These are phyloP conservation scores for Noctuana brunneofusca DNA, from an alignment of 2,888 invertebrate genomes.

Conservation along the genomic window DNA sequence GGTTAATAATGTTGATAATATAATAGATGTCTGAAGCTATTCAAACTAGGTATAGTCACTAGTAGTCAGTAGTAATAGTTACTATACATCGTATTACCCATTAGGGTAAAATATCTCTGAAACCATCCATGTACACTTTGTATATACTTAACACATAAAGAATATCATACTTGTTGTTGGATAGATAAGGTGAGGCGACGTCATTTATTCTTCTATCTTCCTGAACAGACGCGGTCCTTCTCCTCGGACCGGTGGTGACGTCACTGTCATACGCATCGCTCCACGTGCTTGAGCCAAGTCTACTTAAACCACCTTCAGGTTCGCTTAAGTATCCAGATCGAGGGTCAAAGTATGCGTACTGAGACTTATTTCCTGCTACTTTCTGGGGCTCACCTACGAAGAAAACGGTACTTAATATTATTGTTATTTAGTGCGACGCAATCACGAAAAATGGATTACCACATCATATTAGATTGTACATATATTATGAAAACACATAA, in stretches of 20 bases:
- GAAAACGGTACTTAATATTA: background rate
- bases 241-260: constrained; percentile 62
- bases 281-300: constrained; percentile 65
- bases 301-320: constrained; percentile 71
- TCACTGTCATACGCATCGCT: constrained; percentile 78
- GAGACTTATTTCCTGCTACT: constrained; percentile 65
- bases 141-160: no score
- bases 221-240: constrained; percentile 74
- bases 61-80: no score
- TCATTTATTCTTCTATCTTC: constrained; percentile 68
- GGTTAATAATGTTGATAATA: no score
- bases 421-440: no score
- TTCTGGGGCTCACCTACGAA: constrained; percentile 64
- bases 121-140: no score
- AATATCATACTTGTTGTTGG: constrained; percentile 70
- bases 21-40: no score
- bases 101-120: no score
- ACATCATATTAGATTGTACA: no score
- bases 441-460: no score
- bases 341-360: constrained; percentile 80
- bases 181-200: constrained; percentile 58
- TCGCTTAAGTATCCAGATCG: constrained; percentile 79
- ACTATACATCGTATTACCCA: no score
- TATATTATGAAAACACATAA: no score
- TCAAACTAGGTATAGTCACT: no score